Conservation (phyloP, 2,797 vertebrate species). For the Gymnothorax javanicus region DNA sequence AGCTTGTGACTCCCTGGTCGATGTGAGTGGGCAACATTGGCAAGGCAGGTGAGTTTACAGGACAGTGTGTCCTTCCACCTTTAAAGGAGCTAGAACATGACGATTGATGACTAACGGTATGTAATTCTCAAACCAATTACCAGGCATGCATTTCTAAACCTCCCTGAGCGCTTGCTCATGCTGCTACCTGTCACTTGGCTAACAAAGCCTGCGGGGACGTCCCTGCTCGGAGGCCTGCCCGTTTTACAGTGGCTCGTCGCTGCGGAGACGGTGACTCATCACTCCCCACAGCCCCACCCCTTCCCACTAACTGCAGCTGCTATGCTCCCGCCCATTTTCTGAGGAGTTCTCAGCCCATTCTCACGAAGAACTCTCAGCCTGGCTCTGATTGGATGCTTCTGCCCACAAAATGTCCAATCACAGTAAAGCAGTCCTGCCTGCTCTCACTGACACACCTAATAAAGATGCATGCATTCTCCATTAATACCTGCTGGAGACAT, state of each 20-base stretch:
- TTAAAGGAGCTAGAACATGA: neutral
- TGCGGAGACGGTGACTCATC: conserved; percentile 23
- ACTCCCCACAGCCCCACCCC: conserved; percentile 36
- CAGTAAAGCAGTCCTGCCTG: neutral
- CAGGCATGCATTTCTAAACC: neutral
- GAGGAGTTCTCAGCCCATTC: conserved; percentile 44
- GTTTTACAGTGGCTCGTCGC: conserved; percentile 29
- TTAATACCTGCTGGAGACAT: neutral
- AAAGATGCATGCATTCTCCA: neutral
- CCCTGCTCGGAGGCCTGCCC: conserved; percentile 29
- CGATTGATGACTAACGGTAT: neutral
- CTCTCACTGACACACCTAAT: neutral
- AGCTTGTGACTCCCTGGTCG: conserved; percentile 17
- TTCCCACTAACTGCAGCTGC: conserved; percentile 49
- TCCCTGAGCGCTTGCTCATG: neutral
- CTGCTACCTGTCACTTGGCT: conserved; percentile 38
- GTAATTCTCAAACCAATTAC: neutral
- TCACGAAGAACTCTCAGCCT: conserved; percentile 23
- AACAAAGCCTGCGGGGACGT: conserved; percentile 25
- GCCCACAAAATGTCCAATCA: conserved; percentile 33
- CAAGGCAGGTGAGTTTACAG: conserved; percentile 19
- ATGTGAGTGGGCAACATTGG: neutral
- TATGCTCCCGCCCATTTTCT: conserved; percentile 40
- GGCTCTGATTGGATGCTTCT: conserved; percentile 22
- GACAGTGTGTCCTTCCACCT: neutral